A percentile compares a stretch with the other conserved stretches of the same genome.
phyloP scores from a whole-genome alignment of 2,888 invertebrate species.

The Onthophagus sagittarius region DNA sequence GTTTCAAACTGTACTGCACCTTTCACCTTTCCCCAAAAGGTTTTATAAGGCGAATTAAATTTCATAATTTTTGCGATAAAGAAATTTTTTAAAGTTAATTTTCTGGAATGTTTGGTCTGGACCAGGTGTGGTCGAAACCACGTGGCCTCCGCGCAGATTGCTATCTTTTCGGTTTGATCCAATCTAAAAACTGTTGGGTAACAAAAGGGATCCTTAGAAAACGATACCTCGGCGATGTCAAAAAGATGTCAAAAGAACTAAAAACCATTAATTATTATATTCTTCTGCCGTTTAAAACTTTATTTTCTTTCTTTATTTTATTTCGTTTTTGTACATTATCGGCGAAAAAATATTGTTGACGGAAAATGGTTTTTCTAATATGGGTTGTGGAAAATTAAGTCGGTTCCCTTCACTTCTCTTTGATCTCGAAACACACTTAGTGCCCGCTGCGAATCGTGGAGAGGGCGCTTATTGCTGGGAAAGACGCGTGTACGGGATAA shows the following conservation, averaged over 20 bases:
- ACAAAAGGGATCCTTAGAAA: neutral
- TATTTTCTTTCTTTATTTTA: neutral
- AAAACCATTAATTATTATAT: neutral
- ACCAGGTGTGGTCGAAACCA: neutral
- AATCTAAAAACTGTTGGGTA: neutral
- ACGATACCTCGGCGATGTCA: neutral
- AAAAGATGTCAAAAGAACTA: neutral
- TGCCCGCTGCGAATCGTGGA: slow-evolving; percentile 44
- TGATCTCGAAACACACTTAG: slow-evolving; percentile 50
- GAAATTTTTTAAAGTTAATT: neutral
- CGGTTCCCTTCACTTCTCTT: slow-evolving; percentile 32
- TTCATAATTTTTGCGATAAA: too few species aligned
- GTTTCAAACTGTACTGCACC: neutral
- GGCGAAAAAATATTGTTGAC: neutral
- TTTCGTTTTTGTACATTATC: neutral
- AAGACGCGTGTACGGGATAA: slow-evolving; percentile 10
- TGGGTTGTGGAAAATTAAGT: slow-evolving; percentile 14
- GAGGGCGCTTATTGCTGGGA: slow-evolving; percentile 36
- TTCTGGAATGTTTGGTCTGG: neutral
- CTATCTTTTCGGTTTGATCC: neutral
- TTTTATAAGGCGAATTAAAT: too few species aligned
- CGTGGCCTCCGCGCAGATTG: neutral
- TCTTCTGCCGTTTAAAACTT: neutral
- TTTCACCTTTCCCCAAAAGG: neutral
- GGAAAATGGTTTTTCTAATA: neutral